Conservation (phyloP, 2,797 vertebrate species). For the Yasuhikotakia modesta region DNA sequence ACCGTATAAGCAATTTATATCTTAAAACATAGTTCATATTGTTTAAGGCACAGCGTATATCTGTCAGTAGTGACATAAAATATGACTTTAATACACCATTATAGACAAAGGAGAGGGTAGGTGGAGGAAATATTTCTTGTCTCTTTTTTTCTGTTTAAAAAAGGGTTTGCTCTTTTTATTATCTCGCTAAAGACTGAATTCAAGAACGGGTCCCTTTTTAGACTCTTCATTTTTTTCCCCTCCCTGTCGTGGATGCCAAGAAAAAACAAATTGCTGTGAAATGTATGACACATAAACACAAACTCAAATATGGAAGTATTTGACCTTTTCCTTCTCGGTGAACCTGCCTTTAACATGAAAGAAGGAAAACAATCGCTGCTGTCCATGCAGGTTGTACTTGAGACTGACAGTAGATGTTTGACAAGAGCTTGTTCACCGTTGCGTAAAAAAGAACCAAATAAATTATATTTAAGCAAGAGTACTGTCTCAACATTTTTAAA, state of each 20-base stretch:
- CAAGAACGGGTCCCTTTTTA: conserved; percentile 24
- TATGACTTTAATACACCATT: conserved; percentile 83
- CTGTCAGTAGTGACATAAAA: conserved; percentile 79
- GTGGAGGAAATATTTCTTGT: conserved; percentile 75
- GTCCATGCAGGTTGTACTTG: conserved; percentile 18
- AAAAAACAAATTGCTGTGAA: conserved; percentile 50
- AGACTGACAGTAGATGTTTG: conserved; percentile 34
- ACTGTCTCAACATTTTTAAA: background rate
- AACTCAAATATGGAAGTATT: conserved; percentile 42
- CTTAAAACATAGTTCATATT: conserved; percentile 86
- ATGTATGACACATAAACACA: conserved; percentile 49
- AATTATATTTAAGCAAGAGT: background rate
- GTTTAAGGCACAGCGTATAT: conserved; percentile 82
- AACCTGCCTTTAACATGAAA: conserved; percentile 39
- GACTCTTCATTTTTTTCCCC: background rate
- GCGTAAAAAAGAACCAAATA: background rate
- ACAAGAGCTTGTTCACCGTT: conserved; percentile 9
- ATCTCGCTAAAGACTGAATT: conserved; percentile 54
- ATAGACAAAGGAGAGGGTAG: conserved; percentile 73
- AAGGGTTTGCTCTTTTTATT: conserved; percentile 61
- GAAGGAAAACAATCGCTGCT: conserved; percentile 27
- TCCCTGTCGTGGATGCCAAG: conserved; percentile 15
- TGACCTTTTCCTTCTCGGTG: conserved; percentile 20
- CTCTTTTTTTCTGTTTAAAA: conserved; percentile 55
- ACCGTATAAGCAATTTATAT: conserved; percentile 85